phyloP scores from a whole-genome alignment of 2,797 vertebrate genomes.

The Nyctibius grandis region DNA sequence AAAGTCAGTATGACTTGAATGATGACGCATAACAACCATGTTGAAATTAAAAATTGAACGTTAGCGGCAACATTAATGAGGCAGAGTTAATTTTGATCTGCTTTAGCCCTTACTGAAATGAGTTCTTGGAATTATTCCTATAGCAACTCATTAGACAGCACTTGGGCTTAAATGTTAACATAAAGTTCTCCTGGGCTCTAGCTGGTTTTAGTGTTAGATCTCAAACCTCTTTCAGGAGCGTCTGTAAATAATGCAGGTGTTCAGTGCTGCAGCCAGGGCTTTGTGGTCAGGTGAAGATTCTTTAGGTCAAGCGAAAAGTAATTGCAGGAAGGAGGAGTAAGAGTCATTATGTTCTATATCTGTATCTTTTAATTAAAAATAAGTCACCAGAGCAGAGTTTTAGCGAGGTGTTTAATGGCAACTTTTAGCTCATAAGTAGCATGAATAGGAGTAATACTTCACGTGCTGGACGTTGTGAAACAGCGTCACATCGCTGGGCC shows the following conservation, averaged over 20 bases:
- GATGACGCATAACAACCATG: rapidly evolving
- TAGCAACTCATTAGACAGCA: background rate
- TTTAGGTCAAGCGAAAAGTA: background rate
- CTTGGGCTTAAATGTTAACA: background rate
- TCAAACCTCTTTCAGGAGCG: background rate
- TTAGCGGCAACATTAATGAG: background rate
- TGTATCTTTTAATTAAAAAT: background rate
- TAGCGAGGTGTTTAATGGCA: background rate
- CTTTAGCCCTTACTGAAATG: background rate
- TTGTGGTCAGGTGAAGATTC: background rate
- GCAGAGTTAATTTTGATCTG: background rate
- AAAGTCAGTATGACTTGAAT: no score
- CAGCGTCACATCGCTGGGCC: background rate
- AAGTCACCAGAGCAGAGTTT: background rate
- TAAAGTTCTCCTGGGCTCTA: background rate
- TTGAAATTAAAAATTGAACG: background rate
- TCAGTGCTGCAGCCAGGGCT: background rate
- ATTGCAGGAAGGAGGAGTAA: background rate
- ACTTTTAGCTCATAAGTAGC: background rate
- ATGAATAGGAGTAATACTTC: background rate
- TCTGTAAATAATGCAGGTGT: background rate
- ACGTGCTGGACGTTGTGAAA: background rate
- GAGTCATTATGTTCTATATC: background rate
- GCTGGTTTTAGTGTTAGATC: background rate
- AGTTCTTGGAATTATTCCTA: background rate